A percentile compares a stretch with the other conserved stretches of the same genome.
Evolutionary conservation across 2,888 invertebrate genomes (phyloP).

Genomic region (Tenthredo notha): DNA sequence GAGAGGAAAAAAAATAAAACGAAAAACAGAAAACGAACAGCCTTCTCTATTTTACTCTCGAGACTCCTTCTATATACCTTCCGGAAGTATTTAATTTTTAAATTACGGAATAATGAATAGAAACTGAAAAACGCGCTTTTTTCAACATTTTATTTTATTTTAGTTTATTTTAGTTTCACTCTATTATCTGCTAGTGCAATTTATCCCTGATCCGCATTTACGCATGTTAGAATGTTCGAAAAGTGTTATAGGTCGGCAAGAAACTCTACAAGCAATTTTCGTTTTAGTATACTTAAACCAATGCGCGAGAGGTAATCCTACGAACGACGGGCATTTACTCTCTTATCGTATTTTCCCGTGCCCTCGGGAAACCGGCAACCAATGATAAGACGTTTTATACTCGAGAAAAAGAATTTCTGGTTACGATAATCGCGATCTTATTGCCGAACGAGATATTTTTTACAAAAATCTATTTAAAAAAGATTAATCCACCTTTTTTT

Average conservation of each 20-base stretch:
- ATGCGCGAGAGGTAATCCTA: not conserved
- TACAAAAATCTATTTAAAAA: not conserved
- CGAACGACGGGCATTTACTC: slow-evolving; percentile 17
- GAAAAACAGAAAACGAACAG: not conserved
- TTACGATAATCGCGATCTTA: not conserved
- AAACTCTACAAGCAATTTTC: slow-evolving; percentile 1
- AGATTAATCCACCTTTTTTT: not conserved
- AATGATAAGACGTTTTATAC: not conserved
- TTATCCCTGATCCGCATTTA: not conserved
- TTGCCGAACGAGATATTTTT: not conserved
- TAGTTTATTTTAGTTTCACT: too few relatives aligned
- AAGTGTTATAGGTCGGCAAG: not conserved
- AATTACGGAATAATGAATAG: not conserved
- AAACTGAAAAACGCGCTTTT: not conserved
- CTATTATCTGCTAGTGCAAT: not conserved
- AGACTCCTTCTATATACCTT: not conserved
- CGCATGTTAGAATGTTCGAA: not conserved
- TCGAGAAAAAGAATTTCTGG: not conserved
- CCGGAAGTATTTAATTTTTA: not conserved
- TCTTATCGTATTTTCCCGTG: slow-evolving; percentile 13
- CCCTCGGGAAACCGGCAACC: not conserved
- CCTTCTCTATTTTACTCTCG: not conserved
- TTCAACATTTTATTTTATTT: not conserved
- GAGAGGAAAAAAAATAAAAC: not conserved
- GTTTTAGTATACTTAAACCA: not conserved